Evolutionary conservation across 2,113 vertebrate species (phyloP), one percentile per base, ranked within the genome.

Genomic region (Daubentonia madagascariensis): DNA sequence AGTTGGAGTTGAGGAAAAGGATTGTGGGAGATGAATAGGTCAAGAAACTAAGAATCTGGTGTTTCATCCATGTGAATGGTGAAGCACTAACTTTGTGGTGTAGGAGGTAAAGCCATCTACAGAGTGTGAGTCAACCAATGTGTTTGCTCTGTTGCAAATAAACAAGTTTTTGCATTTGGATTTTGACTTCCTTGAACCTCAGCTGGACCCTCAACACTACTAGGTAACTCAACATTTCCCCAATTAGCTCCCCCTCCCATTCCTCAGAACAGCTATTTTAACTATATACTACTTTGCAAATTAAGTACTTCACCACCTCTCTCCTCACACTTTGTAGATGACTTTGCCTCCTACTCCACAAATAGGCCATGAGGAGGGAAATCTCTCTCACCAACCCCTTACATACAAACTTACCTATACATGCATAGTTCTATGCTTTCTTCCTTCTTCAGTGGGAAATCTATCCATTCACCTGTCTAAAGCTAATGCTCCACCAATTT

Each of bases 251-350:
- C 35, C 30, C 84, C 25, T 84, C 14, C 8, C 5, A 52, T 65
- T 83, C 70, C 30, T 89, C 72, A 91, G 45, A 91, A 89, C 12
- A 89, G 75, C 59, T 92, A 50, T 86, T 94, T 96, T 89, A 67
- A 67, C 20, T 83, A 17, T 63, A 50, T 22, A 40, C 28, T 67
- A 67, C 5, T 67, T 85, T 89, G n/a, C 20, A 37, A 85, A 92
- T 59, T 80, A 72, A 23, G 10, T n/a, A 87, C n/a, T 57, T 37
- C n/a, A 25, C 35, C 18, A 48, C 20, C 30, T 45, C 45, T 87
- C 68, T 87, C 10, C 25, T 93, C 59, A 67, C 8, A 90, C 45
- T 68, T 78, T 5, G 17, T 79, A 57, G 35, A 30, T 87, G 61
- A 90, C 52, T 79, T 92, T 89, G 50, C 73, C 40, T 89, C 28